A percentile compares a stretch with the other conserved stretches of the same genome.
Evolutionary conservation across 2,888 invertebrate genomes (phyloP).

Genomic region (Acanthoscelides obtectus): DNA sequence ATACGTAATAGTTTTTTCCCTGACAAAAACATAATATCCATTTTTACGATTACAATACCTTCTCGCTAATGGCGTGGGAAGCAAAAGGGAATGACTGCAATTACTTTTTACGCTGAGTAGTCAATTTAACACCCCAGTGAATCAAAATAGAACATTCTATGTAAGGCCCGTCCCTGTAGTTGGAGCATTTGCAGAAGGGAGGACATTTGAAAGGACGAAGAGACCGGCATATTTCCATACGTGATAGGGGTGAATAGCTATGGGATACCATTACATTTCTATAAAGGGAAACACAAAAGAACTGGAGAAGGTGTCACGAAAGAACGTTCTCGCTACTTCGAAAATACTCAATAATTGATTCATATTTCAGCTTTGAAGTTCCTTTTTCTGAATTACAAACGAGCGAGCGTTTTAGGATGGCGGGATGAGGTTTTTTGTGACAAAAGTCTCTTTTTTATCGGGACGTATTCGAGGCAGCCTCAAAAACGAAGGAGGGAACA

Average conservation of each 20-base stretch:
- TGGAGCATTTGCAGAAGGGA: constrained; percentile 26
- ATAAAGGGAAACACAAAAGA: constrained; percentile 7
- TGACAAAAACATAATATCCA: too few species aligned
- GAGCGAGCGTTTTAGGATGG: background rate
- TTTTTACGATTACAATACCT: too few species aligned
- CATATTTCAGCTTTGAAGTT: background rate
- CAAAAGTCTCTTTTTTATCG: background rate
- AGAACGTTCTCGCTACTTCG: background rate
- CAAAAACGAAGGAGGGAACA: background rate
- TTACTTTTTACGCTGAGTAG: background rate
- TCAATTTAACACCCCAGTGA: background rate
- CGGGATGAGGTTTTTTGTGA: background rate
- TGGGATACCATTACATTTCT: constrained; percentile 31
- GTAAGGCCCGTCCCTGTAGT: constrained; percentile 3
- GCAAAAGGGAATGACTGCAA: too few species aligned
- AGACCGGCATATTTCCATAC: constrained; percentile 30
- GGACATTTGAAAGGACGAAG: constrained; percentile 17
- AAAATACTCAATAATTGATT: background rate
- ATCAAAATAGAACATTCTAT: background rate
- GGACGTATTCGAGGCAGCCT: background rate
- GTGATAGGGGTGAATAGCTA: constrained; percentile 35
- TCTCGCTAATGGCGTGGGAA: too few species aligned
- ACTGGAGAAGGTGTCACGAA: background rate
- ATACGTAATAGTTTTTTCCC: too few species aligned
- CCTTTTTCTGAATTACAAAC: background rate